phyloP scores from a whole-genome alignment of 2,113 vertebrate genomes.

The Thamnaconus septentrionalis region DNA sequence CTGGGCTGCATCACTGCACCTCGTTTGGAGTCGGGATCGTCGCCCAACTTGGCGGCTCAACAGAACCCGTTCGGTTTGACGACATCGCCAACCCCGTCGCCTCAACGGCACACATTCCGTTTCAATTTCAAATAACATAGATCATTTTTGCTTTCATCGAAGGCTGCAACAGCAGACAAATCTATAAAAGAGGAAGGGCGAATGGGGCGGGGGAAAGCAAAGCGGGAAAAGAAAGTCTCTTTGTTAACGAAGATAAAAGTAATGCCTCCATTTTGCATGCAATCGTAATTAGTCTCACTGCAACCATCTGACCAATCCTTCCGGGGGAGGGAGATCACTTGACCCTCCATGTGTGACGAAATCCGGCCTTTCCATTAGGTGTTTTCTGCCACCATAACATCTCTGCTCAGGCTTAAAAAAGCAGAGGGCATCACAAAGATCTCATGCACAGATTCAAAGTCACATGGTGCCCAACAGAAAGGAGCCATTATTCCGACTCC shows the following conservation, averaged over 20 bases:
- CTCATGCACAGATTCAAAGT: conserved; percentile 56
- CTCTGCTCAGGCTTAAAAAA: conserved; percentile 60
- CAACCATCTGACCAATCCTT: conserved; percentile 62
- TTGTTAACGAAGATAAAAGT: conserved; percentile 76
- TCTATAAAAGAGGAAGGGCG: conserved; percentile 23
- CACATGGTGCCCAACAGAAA: conserved; percentile 61
- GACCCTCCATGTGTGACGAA: conserved; percentile 63
- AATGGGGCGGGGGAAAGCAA: conserved; percentile 23
- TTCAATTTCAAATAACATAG: too few relatives aligned
- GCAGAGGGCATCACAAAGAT: conserved; percentile 54
- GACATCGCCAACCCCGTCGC: too few relatives aligned
- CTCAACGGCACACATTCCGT: too few relatives aligned
- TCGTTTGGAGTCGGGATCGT: too few relatives aligned
- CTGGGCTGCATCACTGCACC: too few relatives aligned
- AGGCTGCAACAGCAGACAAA: conserved; percentile 33
- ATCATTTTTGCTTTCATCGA: conserved; percentile 41
- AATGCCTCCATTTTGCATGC: conserved; percentile 74
- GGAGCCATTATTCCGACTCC: conserved; percentile 53
- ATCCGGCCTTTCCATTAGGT: conserved; percentile 64
- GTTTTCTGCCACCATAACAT: conserved; percentile 57
- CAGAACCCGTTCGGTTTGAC: too few relatives aligned
- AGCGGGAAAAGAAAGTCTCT: conserved; percentile 65
- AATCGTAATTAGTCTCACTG: conserved; percentile 74
- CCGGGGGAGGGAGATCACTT: conserved; percentile 69
- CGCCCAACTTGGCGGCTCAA: too few relatives aligned